Conservation (phyloP, 2,113 vertebrate species). For the Albula goreensis region DNA sequence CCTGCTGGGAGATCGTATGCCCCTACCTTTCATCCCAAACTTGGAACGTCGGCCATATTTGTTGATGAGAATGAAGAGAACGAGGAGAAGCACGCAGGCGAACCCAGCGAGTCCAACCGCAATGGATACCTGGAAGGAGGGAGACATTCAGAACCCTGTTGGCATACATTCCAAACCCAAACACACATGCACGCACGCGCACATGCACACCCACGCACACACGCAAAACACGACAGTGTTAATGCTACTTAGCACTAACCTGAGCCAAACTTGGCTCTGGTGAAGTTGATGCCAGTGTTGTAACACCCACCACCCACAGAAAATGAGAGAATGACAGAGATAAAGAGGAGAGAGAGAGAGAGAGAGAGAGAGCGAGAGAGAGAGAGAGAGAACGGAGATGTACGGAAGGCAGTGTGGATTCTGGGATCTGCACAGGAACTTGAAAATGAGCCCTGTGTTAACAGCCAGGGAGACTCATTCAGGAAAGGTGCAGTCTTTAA, state of each 20-base stretch:
- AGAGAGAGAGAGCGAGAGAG: not conserved
- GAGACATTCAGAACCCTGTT: constrained; percentile 10
- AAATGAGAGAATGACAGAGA: too few species aligned
- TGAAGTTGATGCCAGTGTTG: too few species aligned
- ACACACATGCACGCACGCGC: too few species aligned
- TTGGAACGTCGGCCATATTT: constrained; percentile 91
- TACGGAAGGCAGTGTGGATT: not conserved
- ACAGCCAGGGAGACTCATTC: not conserved
- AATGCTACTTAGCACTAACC: too few species aligned
- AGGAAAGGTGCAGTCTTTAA: not conserved
- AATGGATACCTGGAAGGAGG: constrained; percentile 79
- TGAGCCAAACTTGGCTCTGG: too few species aligned
- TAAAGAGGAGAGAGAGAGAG: not conserved
- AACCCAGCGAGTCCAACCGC: constrained; percentile 89
- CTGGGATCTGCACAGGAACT: not conserved
- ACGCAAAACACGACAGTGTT: too few species aligned
- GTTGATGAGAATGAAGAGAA: constrained; percentile 93
- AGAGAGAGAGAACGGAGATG: not conserved
- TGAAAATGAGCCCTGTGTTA: not conserved
- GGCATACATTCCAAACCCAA: not conserved
- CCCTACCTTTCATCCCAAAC: constrained; percentile 95
- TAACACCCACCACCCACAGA: too few species aligned
- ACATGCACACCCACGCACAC: too few species aligned
- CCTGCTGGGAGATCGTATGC: not conserved
- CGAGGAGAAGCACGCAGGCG: constrained; percentile 84